Evolutionary conservation across 2,888 invertebrate species (phyloP).

Genomic region (Alsophila aescularia): DNA sequence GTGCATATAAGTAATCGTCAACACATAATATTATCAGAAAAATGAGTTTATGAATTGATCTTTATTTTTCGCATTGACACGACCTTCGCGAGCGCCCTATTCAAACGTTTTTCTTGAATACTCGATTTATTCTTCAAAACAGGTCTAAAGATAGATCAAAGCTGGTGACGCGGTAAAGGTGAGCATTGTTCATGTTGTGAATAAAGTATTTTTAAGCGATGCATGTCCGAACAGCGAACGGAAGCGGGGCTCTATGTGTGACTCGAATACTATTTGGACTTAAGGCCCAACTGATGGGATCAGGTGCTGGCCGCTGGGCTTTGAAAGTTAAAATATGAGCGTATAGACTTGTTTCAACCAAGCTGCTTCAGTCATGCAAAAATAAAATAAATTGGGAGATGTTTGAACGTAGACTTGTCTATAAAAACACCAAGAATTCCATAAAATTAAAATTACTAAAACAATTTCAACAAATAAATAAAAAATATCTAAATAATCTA

Average conservation of each 20-base stretch:
- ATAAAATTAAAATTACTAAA: too few species aligned
- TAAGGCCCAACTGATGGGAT: conserved; percentile 40
- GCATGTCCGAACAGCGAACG: conserved; percentile 71
- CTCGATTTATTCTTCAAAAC: conserved; percentile 49
- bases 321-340: conserved; percentile 26
- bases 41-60: too few species aligned
- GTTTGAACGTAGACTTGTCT: too few species aligned
- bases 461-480: too few species aligned
- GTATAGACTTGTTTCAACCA: conserved; percentile 18
- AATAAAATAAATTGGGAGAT: neutral
- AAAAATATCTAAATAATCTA: too few species aligned
- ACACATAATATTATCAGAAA: too few species aligned
- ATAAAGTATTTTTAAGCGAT: conserved; percentile 67
- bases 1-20: too few species aligned
- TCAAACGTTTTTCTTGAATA: conserved; percentile 23
- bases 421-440: too few species aligned
- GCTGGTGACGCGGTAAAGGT: conserved; percentile 39
- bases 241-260: conserved; percentile 65
- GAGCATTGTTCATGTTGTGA: conserved; percentile 57
- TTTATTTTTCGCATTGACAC: neutral
- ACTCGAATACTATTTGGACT: conserved; percentile 63
- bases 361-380: conserved; percentile 14
- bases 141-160: conserved; percentile 56
- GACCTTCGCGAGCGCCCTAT: conserved; percentile 11
- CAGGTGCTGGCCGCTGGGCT: conserved; percentile 34